Conservation (phyloP, 2,113 vertebrate genomes). For the Hucho hucho region DNA sequence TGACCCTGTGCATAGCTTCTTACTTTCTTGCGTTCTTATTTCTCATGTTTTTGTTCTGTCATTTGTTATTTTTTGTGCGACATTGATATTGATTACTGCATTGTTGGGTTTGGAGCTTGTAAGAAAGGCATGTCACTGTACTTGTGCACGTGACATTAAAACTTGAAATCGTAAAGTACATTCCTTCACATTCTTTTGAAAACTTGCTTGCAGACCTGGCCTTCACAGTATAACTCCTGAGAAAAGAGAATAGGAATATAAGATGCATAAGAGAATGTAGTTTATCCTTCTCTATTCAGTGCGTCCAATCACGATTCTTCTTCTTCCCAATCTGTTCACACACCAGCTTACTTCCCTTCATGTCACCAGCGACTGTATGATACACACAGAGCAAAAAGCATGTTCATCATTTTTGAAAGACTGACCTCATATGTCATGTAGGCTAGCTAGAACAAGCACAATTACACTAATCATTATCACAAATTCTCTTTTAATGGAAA, state of each 20-base stretch:
- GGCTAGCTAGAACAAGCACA: background rate
- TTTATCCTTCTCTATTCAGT: conserved; percentile 86
- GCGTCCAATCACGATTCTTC: conserved; percentile 84
- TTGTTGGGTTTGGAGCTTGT: too few species aligned
- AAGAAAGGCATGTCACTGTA: too few species aligned
- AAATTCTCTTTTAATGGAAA: background rate
- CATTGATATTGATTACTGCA: too few species aligned
- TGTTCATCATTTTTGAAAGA: too few species aligned
- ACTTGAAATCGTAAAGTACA: background rate
- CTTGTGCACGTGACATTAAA: too few species aligned
- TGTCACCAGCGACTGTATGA: conserved; percentile 78
- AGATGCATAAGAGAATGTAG: conserved; percentile 62
- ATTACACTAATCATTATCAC: background rate
- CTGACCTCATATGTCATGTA: too few species aligned
- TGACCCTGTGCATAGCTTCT: too few species aligned
- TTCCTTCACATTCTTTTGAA: conserved; percentile 72
- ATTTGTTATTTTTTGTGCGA: too few species aligned
- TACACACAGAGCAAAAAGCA: background rate
- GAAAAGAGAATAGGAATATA: background rate
- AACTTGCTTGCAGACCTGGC: conserved; percentile 82
- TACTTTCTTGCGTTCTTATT: too few species aligned
- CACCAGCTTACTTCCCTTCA: conserved; percentile 81
- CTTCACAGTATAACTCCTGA: conserved; percentile 87
- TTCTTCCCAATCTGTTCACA: conserved; percentile 87
- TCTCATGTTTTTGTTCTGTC: too few species aligned